These are phyloP conservation scores for Parazoanthus darwini DNA, from an alignment of 92 coral and sea anemone species.

Conservation along the genomic window DNA sequence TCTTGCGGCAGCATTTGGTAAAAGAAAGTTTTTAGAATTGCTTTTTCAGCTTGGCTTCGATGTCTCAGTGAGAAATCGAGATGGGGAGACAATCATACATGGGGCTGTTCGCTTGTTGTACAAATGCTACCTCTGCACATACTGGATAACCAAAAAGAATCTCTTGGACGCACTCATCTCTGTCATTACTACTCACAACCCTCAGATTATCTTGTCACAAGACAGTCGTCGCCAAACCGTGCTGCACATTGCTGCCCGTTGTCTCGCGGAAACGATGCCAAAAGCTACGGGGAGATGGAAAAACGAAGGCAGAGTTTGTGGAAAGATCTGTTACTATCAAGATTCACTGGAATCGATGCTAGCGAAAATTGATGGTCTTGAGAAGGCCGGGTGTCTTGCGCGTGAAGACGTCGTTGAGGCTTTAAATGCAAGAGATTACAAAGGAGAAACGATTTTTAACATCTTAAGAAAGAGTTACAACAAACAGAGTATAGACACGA, in stretches of 20 bases:
- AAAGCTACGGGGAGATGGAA: constrained; percentile 31
- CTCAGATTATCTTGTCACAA: constrained; percentile 23
- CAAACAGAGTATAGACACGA: constrained; percentile 14
- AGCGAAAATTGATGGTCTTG: constrained; percentile 18
- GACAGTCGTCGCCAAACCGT: constrained; percentile 25
- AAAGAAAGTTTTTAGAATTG: constrained; percentile 32
- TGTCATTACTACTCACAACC: constrained; percentile 17
- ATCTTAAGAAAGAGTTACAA: constrained; percentile 9
- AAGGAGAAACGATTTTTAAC: constrained; percentile 28
- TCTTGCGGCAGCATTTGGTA: constrained; percentile 40
- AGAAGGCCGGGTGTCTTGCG: constrained; percentile 19
- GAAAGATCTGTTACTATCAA: constrained; percentile 37
- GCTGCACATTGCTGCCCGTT: constrained; percentile 30
- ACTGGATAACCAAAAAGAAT: constrained; percentile 42
- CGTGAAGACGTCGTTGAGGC: constrained; percentile 34
- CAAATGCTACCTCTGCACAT: constrained; percentile 35
- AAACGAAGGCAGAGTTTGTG: constrained; percentile 5
- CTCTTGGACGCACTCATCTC: constrained; percentile 14
- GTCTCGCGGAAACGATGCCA: constrained; percentile 10
- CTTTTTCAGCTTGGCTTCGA: constrained; percentile 32
- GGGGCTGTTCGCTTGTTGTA: constrained; percentile 33
- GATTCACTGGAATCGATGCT: constrained; percentile 29
- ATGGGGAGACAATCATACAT: constrained; percentile 28
- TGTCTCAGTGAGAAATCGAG: constrained; percentile 24
- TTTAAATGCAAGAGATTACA: constrained; percentile 24